phyloP scores from a whole-genome alignment of 2,113 vertebrate species.

The Pipra filicauda region DNA sequence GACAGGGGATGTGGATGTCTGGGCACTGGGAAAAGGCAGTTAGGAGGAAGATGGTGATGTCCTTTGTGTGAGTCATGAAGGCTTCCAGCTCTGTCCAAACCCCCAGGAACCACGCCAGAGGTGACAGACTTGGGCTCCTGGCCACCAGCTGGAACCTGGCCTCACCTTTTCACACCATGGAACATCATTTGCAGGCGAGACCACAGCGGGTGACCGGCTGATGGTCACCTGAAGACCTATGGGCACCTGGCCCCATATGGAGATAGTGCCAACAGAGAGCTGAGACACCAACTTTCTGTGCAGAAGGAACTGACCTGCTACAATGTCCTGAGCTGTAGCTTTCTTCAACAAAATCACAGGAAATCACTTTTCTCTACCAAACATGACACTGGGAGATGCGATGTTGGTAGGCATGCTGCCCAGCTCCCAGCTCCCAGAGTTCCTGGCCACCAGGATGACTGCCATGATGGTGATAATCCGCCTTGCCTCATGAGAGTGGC shows the following conservation, averaged over 20 bases:
- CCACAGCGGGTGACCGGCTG: not conserved
- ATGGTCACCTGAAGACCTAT: not conserved
- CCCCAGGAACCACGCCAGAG: fast-evolving
- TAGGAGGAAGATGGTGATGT: fast-evolving
- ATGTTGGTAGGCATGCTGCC: not conserved
- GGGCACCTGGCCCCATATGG: fast-evolving
- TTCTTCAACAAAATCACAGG: not conserved
- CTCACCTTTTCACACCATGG: not conserved
- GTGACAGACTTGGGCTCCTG: not conserved
- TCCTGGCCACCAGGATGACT: not conserved
- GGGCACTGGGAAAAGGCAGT: not conserved
- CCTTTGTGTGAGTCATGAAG: not conserved
- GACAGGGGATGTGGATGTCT: not conserved
- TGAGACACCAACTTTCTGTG: not conserved
- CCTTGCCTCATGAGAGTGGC: not conserved
- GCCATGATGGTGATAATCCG: not conserved
- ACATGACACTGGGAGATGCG: not conserved
- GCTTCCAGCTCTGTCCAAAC: not conserved
- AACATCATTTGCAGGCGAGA: not conserved
- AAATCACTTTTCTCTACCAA: not conserved
- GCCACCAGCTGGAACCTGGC: not conserved
- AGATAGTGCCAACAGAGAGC: not conserved
- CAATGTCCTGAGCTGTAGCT: not conserved
- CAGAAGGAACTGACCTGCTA: not conserved
- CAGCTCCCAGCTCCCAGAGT: not conserved